Percentiles rank a stretch among this genome's conserved stretches.
These are phyloP conservation scores for Drosophila ogumai DNA, from an alignment of 1,140 invertebrate genomes.

Conservation along the genomic window DNA sequence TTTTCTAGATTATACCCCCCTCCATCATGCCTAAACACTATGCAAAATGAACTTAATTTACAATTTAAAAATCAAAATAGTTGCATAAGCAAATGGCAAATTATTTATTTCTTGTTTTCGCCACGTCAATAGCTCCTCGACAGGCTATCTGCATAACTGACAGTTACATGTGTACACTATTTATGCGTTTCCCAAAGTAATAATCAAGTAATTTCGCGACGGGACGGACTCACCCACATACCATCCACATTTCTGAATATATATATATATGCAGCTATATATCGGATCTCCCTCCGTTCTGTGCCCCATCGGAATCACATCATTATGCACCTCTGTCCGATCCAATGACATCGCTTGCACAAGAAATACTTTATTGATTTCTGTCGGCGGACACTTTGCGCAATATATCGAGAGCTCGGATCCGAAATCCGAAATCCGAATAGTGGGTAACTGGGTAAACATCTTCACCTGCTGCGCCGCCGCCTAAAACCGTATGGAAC, in stretches of 20 bases:
- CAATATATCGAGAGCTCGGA: slow-evolving; percentile 43
- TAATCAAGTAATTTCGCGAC: slow-evolving; percentile 33
- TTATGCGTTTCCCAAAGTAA: slow-evolving; percentile 32
- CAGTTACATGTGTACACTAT: slow-evolving; percentile 19
- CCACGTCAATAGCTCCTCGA: slow-evolving; percentile 22
- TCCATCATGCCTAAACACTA: no score
- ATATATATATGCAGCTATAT: neutral
- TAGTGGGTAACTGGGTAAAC: slow-evolving; percentile 57
- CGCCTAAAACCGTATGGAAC: slow-evolving; percentile 15
- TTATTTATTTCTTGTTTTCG: slow-evolving; percentile 14
- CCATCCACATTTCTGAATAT: slow-evolving; percentile 10
- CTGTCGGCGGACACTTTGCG: slow-evolving; percentile 49
- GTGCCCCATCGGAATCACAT: slow-evolving; percentile 48
- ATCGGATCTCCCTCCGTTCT: slow-evolving; percentile 9
- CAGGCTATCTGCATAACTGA: slow-evolving; percentile 26
- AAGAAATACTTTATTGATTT: slow-evolving; percentile 63
- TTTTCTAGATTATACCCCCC: no score
- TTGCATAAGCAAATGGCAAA: slow-evolving; percentile 36
- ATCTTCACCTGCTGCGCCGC: slow-evolving; percentile 58
- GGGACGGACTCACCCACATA: slow-evolving; percentile 30
- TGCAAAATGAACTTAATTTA: neutral
- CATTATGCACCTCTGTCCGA: slow-evolving; percentile 50
- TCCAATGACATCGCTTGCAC: slow-evolving; percentile 45
- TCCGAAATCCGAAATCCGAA: slow-evolving; percentile 34
- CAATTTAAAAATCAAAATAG: neutral